Evolutionary conservation across 2,888 invertebrate species (phyloP).

Genomic region (Nomada goodeniana): DNA sequence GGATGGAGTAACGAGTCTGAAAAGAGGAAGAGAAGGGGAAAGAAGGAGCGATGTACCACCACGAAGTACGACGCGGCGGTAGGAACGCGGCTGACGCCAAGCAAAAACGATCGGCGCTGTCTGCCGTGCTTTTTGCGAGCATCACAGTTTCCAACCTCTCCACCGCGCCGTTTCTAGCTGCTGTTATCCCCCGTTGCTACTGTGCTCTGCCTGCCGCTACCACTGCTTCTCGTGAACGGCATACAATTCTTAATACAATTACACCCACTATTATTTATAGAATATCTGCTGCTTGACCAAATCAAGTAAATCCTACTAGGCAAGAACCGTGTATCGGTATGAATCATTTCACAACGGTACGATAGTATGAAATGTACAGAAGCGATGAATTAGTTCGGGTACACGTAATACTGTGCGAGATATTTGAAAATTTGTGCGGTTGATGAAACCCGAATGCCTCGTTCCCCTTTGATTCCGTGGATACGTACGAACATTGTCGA

Average conservation of each 20-base stretch:
- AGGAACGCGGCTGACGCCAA: conserved; percentile 83
- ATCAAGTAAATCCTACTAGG: conserved; percentile 36
- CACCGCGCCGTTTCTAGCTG: conserved; percentile 72
- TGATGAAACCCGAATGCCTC: too few species aligned
- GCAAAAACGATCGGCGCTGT: conserved; percentile 84
- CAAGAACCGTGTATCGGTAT: not conserved
- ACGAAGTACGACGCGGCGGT: conserved; percentile 83
- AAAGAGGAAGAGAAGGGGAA: not conserved
- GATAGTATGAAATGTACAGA: not conserved
- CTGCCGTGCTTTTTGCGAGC: conserved; percentile 84
- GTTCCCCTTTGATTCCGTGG: too few species aligned
- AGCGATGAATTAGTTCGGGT: not conserved
- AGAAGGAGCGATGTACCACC: conserved; percentile 76
- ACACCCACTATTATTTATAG: conserved; percentile 68
- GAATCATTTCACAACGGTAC: not conserved
- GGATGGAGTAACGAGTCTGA: conserved; percentile 6
- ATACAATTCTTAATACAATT: conserved; percentile 76
- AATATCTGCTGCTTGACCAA: conserved; percentile 45
- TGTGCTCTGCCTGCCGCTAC: conserved; percentile 54
- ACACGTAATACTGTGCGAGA: too few species aligned
- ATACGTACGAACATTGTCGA: too few species aligned
- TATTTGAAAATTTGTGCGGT: too few species aligned
- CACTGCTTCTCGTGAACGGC: conserved; percentile 55
- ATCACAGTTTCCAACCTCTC: conserved; percentile 83
- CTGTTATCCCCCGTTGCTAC: conserved; percentile 72